Conservation (phyloP, 2,888 invertebrate species). For the Leucophenga maculata region DNA sequence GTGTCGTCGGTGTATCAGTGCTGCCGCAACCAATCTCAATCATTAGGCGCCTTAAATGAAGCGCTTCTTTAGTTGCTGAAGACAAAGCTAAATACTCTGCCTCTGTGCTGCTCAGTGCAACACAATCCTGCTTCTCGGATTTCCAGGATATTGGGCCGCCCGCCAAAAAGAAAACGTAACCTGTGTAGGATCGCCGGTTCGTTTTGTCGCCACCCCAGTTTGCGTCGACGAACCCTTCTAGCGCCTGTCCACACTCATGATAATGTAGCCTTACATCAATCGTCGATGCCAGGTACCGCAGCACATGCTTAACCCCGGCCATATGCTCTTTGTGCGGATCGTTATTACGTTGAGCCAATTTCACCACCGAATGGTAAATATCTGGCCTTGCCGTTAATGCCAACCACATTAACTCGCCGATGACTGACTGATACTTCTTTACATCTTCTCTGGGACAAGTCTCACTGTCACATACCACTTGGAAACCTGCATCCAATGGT, state of each 20-base stretch:
- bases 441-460: conserved; percentile 13
- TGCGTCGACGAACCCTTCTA: conserved; percentile 20
- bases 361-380: conserved; percentile 31
- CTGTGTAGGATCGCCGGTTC: conserved; percentile 21
- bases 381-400: conserved; percentile 29
- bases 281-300: conserved; percentile 9
- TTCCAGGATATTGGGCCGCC: conserved; percentile 31
- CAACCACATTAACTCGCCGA: conserved; percentile 26
- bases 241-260: conserved; percentile 19
- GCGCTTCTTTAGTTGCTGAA: not conserved
- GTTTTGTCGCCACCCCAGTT: conserved; percentile 3
- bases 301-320: conserved; percentile 28
- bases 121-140: conserved; percentile 24
- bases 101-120: no score
- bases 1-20: conserved; percentile 6
- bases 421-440: conserved; percentile 8
- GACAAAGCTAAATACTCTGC: no score
- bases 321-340: conserved; percentile 25
- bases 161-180: conserved; percentile 26
- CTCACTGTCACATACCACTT: conserved; percentile 29
- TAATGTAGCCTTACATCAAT: conserved; percentile 11
- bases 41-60: no score
- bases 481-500: conserved; percentile 30
- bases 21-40: not conserved
- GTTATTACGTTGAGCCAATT: conserved; percentile 29